These are phyloP conservation scores for Hemicentrotus pulcherrimus DNA, from an alignment of 35 echinoderm and acorn worm genomes.

Conservation along the genomic window DNA sequence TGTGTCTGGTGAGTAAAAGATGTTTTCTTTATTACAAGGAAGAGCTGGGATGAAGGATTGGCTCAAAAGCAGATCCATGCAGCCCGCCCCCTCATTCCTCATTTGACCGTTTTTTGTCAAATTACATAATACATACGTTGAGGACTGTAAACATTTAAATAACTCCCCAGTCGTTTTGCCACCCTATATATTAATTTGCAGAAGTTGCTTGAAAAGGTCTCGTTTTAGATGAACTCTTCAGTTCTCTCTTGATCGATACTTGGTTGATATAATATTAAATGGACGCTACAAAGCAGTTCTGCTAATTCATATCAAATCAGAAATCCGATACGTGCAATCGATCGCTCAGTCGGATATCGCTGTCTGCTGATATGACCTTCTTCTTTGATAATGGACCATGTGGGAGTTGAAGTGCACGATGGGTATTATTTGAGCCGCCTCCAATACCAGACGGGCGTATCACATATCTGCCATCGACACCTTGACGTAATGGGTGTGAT, in stretches of 20 bases:
- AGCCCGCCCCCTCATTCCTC: not conserved
- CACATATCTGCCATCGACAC: not conserved
- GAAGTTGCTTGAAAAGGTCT: too few relatives aligned
- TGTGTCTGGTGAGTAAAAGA: not conserved
- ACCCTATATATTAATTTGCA: too few relatives aligned
- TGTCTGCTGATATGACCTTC: not conserved
- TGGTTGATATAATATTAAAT: not conserved
- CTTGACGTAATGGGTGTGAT: not conserved
- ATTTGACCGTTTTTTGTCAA: too few relatives aligned
- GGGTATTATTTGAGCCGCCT: not conserved
- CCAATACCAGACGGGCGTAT: not conserved
- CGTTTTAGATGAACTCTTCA: too few relatives aligned
- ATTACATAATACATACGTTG: too few relatives aligned
- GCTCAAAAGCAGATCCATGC: not conserved
- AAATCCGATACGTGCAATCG: not conserved
- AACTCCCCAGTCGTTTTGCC: too few relatives aligned
- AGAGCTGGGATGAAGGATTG: not conserved
- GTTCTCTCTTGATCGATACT: not conserved
- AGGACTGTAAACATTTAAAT: too few relatives aligned
- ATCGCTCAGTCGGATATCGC: not conserved
- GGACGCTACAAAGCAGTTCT: not conserved
- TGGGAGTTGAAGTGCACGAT: not conserved
- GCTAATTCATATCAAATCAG: not conserved
- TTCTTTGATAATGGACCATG: not conserved
- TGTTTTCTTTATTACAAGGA: not conserved